These are phyloP conservation scores for Polymixis flavicincta DNA, from an alignment of 2,888 invertebrate genomes.

Conservation along the genomic window DNA sequence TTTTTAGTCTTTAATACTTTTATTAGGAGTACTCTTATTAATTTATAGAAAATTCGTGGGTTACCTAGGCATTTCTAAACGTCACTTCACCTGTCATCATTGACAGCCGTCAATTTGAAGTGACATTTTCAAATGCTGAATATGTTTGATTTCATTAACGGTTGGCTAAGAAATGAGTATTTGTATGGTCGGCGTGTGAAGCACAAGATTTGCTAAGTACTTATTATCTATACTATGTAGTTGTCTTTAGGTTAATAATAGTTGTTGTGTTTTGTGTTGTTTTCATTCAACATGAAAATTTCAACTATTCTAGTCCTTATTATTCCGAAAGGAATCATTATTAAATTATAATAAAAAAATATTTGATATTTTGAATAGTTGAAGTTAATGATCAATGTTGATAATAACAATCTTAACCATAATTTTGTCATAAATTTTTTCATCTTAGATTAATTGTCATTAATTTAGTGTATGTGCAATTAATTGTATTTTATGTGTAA, in stretches of 20 bases:
- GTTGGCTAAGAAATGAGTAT: conserved; percentile 70
- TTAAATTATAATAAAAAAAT: conserved; percentile 69
- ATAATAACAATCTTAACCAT: conserved; percentile 78
- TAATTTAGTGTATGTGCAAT: conserved; percentile 89
- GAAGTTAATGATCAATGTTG: conserved; percentile 73
- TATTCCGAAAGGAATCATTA: conserved; percentile 67
- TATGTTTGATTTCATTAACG: conserved; percentile 73
- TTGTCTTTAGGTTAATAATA: conserved; percentile 83
- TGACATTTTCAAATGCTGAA: conserved; percentile 62
- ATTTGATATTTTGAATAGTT: conserved; percentile 78
- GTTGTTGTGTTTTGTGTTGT: conserved; percentile 88
- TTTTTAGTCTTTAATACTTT: conserved; percentile 83
- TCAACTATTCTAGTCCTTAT: conserved; percentile 81
- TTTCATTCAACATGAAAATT: conserved; percentile 79
- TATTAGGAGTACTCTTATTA: conserved; percentile 81
- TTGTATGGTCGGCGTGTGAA: conserved; percentile 71
- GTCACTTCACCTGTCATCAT: conserved; percentile 65
- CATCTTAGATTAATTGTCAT: conserved; percentile 83
- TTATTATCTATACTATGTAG: conserved; percentile 74
- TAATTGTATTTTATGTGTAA: conserved; percentile 85
- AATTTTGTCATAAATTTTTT: conserved; percentile 80
- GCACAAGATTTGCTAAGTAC: conserved; percentile 86
- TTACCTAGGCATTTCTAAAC: conserved; percentile 76
- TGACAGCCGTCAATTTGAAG: conserved; percentile 62
- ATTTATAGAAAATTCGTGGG: conserved; percentile 85